A percentile compares a stretch with the other conserved stretches of the same genome.
phyloP scores from a whole-genome alignment of 2,797 vertebrate genomes.

The Alosa sapidissima region DNA sequence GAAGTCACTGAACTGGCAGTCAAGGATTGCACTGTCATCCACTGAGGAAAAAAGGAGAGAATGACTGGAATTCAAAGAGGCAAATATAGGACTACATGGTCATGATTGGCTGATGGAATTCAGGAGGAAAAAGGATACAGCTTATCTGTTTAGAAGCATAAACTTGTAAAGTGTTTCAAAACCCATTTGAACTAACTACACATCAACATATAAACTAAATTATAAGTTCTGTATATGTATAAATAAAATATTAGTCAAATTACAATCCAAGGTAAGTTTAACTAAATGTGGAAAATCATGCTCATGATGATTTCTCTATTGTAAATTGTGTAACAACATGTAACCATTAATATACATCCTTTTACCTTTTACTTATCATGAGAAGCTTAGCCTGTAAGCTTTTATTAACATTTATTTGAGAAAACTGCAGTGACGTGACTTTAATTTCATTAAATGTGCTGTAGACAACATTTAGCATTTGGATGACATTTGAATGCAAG shows the following conservation, averaged over 20 bases:
- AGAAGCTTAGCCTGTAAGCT: not conserved
- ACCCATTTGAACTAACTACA: not conserved
- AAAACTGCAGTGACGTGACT: not conserved
- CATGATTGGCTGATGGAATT: not conserved
- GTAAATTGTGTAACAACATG: no score
- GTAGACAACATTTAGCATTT: not conserved
- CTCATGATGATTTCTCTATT: no score
- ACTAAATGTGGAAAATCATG: no score
- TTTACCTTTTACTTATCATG: no score
- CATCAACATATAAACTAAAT: not conserved
- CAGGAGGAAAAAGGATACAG: not conserved
- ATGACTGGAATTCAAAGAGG: not conserved
- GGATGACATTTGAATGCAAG: not conserved
- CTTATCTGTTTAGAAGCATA: not conserved
- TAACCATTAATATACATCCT: no score
- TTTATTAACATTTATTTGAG: not conserved
- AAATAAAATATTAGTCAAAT: not conserved
- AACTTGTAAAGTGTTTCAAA: not conserved
- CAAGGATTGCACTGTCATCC: conserved; percentile 99
- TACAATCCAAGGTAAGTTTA: no score
- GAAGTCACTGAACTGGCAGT: conserved; percentile 99
- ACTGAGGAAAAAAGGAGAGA: conserved; percentile 70
- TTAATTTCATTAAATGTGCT: not conserved
- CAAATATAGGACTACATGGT: not conserved
- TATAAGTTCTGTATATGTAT: not conserved